Percentiles rank a stretch among this genome's conserved stretches.
Evolutionary conservation across 2,797 vertebrate genomes (phyloP).

Genomic region (Hoplostethus atlanticus): DNA sequence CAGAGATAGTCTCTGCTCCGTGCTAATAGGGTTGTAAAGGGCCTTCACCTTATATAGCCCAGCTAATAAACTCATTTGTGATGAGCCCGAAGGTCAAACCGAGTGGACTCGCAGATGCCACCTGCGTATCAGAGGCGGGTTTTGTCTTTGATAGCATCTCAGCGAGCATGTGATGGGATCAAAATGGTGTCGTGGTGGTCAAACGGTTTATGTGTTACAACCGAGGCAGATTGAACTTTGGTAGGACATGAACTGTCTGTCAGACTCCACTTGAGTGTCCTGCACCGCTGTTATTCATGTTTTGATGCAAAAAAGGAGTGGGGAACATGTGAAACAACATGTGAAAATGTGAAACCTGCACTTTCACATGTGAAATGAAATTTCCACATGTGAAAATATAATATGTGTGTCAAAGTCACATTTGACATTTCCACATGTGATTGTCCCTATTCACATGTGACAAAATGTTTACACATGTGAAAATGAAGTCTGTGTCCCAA

Average conservation of each 20-base stretch:
- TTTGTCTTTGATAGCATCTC: constrained; percentile 24
- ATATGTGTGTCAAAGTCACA: too few species aligned
- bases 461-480: too few species aligned
- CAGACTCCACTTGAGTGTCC: constrained; percentile 35
- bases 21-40: constrained; percentile 82
- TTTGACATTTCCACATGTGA: too few species aligned
- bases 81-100: constrained; percentile 86
- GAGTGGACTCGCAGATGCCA: constrained; percentile 56
- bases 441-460: too few species aligned
- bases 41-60: constrained; percentile 77
- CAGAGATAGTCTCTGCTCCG: constrained; percentile 74
- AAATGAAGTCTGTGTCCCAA: too few species aligned
- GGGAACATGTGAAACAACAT: too few species aligned
- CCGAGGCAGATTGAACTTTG: constrained; percentile 46
- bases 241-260: constrained; percentile 36
- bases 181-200: constrained; percentile 1
- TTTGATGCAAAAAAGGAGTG: too few species aligned
- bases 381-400: too few species aligned
- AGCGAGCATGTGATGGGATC: not conserved
- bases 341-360: too few species aligned
- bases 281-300: constrained; percentile 18
- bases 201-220: constrained; percentile 6
- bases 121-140: constrained; percentile 34
- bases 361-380: too few species aligned
- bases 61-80: constrained; percentile 86